Evolutionary conservation across 2,113 vertebrate genomes (phyloP).

Genomic region (Naja naja): DNA sequence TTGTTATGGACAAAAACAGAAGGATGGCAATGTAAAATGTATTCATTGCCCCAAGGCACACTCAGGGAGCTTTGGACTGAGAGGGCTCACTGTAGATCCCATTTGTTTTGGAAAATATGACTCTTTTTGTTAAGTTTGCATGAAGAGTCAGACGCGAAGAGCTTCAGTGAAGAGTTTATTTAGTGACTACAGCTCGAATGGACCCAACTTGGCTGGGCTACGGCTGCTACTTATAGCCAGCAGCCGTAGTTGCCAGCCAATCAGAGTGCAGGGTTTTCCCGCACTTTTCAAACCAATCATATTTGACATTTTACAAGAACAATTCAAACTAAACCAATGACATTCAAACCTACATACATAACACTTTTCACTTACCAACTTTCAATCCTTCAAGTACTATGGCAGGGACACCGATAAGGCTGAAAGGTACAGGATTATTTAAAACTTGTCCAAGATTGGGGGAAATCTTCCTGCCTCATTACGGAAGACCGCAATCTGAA

Average conservation of each 20-base stretch:
- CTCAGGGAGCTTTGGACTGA: not conserved
- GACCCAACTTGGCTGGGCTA: too few species aligned
- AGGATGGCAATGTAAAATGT: not conserved
- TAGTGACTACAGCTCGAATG: too few species aligned
- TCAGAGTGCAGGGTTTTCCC: too few species aligned
- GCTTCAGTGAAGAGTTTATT: too few species aligned
- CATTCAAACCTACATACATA: too few species aligned
- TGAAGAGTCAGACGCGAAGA: too few species aligned
- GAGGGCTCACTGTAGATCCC: not conserved
- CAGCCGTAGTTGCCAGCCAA: too few species aligned
- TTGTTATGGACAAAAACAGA: not conserved
- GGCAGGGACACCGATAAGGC: not conserved
- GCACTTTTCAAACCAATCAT: too few species aligned
- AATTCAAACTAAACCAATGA: too few species aligned
- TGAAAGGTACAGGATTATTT: not conserved
- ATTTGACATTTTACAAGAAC: too few species aligned
- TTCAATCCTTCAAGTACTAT: not conserved
- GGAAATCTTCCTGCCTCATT: constrained; percentile 10
- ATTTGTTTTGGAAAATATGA: not conserved
- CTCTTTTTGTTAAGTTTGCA: too few species aligned
- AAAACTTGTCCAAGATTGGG: constrained; percentile 19
- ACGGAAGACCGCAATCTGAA: constrained; percentile 8
- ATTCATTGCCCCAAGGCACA: not conserved
- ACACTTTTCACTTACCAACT: not conserved
- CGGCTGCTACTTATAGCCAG: too few species aligned